Conservation (phyloP, 2,888 invertebrate species). For the Leptopilina myrica region DNA sequence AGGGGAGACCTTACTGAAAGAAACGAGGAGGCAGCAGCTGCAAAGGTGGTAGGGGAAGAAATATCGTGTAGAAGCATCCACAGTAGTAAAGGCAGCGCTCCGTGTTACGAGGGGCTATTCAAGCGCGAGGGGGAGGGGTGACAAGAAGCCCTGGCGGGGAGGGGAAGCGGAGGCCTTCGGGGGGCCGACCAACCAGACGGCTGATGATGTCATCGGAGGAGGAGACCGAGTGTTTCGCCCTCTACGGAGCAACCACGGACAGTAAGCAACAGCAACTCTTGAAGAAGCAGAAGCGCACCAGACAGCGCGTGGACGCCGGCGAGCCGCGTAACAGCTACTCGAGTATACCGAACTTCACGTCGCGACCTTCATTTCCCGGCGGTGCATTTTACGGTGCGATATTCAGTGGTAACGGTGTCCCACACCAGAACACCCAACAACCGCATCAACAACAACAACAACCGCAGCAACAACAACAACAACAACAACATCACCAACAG, state of each 20-base stretch:
- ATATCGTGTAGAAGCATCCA: slow-evolving; percentile 68
- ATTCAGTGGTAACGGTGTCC: slow-evolving; percentile 83
- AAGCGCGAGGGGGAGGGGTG: slow-evolving; percentile 82
- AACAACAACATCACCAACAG: slow-evolving; percentile 51
- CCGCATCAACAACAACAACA: slow-evolving; percentile 59
- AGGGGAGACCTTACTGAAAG: slow-evolving; percentile 55
- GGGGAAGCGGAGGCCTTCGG: slow-evolving; percentile 88
- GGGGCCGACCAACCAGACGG: slow-evolving; percentile 83
- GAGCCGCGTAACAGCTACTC: slow-evolving; percentile 96
- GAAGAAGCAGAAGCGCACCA: slow-evolving; percentile 95
- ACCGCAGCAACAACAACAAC: slow-evolving; percentile 59
- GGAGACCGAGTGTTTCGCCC: slow-evolving; percentile 95
- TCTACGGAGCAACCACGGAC: slow-evolving; percentile 87
- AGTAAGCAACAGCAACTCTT: slow-evolving; percentile 83
- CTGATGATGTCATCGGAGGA: slow-evolving; percentile 98
- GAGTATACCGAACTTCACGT: slow-evolving; percentile 86
- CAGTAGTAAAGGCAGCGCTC: slow-evolving; percentile 78
- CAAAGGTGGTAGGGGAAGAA: slow-evolving; percentile 58
- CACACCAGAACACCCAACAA: slow-evolving; percentile 60
- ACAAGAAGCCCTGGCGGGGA: slow-evolving; percentile 79
- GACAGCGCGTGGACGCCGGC: slow-evolving; percentile 97
- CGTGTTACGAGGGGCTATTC: slow-evolving; percentile 83
- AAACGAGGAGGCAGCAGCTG: slow-evolving; percentile 60
- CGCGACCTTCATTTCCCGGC: slow-evolving; percentile 89
- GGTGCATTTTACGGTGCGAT: slow-evolving; percentile 92